phyloP scores from a whole-genome alignment of 2,113 vertebrate genomes.

The Helogale parvula region DNA sequence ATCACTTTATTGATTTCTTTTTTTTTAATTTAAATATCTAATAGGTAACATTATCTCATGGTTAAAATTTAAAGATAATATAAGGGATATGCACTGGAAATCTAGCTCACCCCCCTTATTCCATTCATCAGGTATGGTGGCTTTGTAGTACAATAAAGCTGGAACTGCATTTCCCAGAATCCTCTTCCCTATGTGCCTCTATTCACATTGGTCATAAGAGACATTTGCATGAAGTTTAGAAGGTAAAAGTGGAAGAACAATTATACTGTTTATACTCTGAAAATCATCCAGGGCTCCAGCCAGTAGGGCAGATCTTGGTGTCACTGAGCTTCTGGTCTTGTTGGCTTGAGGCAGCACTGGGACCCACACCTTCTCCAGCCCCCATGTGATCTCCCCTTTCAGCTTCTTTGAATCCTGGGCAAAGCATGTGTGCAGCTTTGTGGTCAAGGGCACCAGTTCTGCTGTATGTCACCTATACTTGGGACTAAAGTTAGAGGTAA shows the following conservation, averaged over 20 bases:
- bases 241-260: neutral
- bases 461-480: neutral
- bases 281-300: neutral
- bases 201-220: neutral
- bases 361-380: neutral
- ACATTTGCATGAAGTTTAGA: neutral
- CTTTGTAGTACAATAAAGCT: neutral
- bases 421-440: neutral
- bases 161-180: neutral
- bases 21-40: neutral
- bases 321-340: neutral
- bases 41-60: neutral
- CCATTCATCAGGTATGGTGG: neutral
- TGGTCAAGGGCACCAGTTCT: neutral
- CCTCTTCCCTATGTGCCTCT: neutral
- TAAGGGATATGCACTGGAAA: neutral
- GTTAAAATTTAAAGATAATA: neutral
- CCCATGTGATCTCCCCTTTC: neutral
- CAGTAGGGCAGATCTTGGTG: neutral
- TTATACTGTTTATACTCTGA: neutral
- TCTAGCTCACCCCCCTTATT: neutral
- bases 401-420: neutral
- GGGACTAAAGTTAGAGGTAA: neutral
- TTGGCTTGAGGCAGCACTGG: neutral
- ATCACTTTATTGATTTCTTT: neutral